phyloP scores from a whole-genome alignment of 1,140 invertebrate genomes.

The Chymomyza costata region DNA sequence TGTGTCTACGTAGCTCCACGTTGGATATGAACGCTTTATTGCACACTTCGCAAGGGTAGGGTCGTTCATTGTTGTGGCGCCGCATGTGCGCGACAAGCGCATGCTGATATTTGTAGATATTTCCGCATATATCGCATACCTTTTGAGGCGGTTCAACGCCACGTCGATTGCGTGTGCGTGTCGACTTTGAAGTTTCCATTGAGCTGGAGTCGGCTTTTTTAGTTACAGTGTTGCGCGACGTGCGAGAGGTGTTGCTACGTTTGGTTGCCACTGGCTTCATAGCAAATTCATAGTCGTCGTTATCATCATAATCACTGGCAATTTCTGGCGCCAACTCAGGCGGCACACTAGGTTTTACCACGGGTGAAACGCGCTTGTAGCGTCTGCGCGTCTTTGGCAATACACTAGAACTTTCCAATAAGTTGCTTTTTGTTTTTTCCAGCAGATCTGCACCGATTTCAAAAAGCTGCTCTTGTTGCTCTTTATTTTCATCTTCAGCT shows the following conservation, averaged over 20 bases:
- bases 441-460: no score
- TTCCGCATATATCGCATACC: conserved; percentile 73
- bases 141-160: conserved; percentile 37
- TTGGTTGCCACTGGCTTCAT: neutral
- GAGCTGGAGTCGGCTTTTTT: neutral
- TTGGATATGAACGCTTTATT: conserved; percentile 71
- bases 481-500: conserved; percentile 3
- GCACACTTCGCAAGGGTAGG: conserved; percentile 66
- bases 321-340: no score
- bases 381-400: no score
- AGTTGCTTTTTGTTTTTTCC: no score
- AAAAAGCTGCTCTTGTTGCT: conserved; percentile 4
- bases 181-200: neutral
- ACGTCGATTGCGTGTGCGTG: conserved; percentile 18
- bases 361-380: no score
- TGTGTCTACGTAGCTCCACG: conserved; percentile 69
- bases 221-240: neutral
- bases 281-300: neutral
- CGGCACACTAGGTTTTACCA: no score
- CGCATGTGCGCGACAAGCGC: conserved; percentile 71
- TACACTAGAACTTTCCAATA: no score
- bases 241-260: neutral
- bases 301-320: neutral
- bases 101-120: conserved; percentile 72
- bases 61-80: conserved; percentile 64